These are phyloP conservation scores for Magallana ariakensis DNA, from an alignment of 1,140 invertebrate genomes.

Conservation along the genomic window DNA sequence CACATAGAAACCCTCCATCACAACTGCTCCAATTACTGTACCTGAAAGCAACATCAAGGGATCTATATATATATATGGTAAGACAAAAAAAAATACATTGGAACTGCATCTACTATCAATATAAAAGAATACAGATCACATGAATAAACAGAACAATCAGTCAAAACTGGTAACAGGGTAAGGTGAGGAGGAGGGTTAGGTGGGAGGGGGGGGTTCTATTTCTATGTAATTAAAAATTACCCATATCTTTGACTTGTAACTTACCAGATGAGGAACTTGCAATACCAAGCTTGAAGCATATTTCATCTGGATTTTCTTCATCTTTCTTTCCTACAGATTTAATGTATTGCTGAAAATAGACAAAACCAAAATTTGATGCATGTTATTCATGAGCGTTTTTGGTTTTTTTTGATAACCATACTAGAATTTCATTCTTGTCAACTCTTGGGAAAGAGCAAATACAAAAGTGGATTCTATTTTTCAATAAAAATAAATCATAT, in stretches of 20 bases:
- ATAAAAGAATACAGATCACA: neutral
- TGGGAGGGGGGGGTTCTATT: too few relatives aligned
- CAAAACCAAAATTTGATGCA: neutral
- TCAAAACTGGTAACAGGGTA: neutral
- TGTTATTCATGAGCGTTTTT: too few relatives aligned
- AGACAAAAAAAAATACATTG: neutral
- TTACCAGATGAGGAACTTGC: constrained; percentile 69
- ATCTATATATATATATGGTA: neutral
- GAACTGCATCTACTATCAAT: too few relatives aligned
- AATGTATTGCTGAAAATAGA: constrained; percentile 72
- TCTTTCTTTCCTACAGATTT: constrained; percentile 66
- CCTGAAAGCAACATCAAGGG: constrained; percentile 56
- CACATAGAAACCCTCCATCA: constrained; percentile 78
- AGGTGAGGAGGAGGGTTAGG: too few relatives aligned
- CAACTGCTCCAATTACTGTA: constrained; percentile 75
- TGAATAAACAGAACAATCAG: neutral
- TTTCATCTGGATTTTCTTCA: constrained; percentile 56
- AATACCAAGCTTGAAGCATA: constrained; percentile 75
- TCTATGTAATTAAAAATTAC: too few relatives aligned
- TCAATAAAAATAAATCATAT: too few relatives aligned
- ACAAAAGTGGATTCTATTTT: too few relatives aligned
- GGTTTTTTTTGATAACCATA: too few relatives aligned
- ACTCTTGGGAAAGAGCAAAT: too few relatives aligned
- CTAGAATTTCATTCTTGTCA: too few relatives aligned
- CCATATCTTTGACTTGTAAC: neutral